Percentiles rank a stretch among this genome's conserved stretches.
Conservation (phyloP, 2,888 invertebrate species). For the Cynaeus angustus region DNA sequence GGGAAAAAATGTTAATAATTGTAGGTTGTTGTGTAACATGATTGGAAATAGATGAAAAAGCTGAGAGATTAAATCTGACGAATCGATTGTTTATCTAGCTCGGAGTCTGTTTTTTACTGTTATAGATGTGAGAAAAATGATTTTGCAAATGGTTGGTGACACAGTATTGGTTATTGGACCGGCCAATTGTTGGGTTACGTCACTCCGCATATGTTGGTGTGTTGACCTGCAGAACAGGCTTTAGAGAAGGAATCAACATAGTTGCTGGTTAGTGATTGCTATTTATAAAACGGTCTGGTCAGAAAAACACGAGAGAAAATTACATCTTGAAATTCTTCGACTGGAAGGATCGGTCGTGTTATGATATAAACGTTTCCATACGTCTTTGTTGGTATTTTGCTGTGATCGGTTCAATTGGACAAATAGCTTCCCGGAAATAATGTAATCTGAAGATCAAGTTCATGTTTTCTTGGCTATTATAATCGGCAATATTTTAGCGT, state of each 20-base stretch:
- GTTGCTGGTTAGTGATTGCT: constrained; percentile 51
- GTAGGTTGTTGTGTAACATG: constrained; percentile 17
- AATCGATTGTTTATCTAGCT: constrained; percentile 8
- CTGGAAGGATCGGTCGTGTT: constrained; percentile 46
- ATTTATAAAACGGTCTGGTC: constrained; percentile 51
- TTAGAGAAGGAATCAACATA: constrained; percentile 50
- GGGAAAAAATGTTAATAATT: constrained; percentile 20
- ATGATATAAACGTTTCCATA: constrained; percentile 45
- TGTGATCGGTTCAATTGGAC: constrained; percentile 41
- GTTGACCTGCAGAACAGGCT: constrained; percentile 53
- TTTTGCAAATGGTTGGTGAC: constrained; percentile 9
- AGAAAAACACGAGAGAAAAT: constrained; percentile 48
- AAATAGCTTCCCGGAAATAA: constrained; percentile 49
- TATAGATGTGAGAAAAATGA: background rate
- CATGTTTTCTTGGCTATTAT: constrained; percentile 24
- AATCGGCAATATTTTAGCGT: constrained; percentile 41
- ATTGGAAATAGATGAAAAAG: constrained; percentile 20
- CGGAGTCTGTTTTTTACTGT: background rate
- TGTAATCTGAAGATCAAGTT: constrained; percentile 37
- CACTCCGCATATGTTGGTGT: constrained; percentile 46
- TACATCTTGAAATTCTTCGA: constrained; percentile 49
- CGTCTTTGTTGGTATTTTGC: constrained; percentile 44
- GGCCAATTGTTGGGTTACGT: constrained; percentile 46
- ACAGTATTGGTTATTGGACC: constrained; percentile 20
- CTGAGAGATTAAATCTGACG: constrained; percentile 14